Base-by-base conservation (phyloP, 2,113 vertebrate genomes). In the Gila orcuttii region DNA sequence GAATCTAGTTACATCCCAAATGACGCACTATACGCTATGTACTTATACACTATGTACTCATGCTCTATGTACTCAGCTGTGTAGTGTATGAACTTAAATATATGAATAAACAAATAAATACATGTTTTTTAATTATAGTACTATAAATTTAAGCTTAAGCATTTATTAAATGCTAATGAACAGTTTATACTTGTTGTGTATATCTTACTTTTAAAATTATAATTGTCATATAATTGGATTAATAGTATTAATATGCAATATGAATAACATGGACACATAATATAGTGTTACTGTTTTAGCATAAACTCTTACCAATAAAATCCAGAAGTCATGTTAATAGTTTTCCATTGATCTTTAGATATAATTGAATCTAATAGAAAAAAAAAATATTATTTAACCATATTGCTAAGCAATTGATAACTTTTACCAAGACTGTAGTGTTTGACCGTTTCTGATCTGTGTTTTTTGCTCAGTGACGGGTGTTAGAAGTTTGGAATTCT, bases 401-500 rank as follows among this genome's bases (percentile, higher is more conserved):
- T 62, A 62, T 42, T 71, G 68, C 33, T 71, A 42, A 55, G 45
- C 74, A 33, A 0, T 31, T 77, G 31, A 36, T 36, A 47, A 25
- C 28, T 69, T 55, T 55, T 9, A 69, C 17, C 45, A 23, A 21
- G 60, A 68, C n/a, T 68, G 39, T 21, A 69, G n/a, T 77, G 66
- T 85, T 55, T 83, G 68, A 86, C 75, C 73, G 8, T 76, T 25
- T 80, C 47, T 77, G 62, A 73, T 83, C 21, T 83, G 59, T 75
- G 68, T 84, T 80, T 74, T 31, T 31, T 23, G 75, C 52, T 69
- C 71, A 77, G 55, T 36, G 82, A 75, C 82, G 36, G 78, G 76
- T 87, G 75, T 88, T 83, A 79, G 74, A 87, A 91, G 87, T 91
- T 91, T 82, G 68, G 89, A 90, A 88, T 90, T 89, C 86, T 84